These are phyloP conservation scores for Dascillus cervinus DNA, from an alignment of 2,888 invertebrate genomes.

Conservation along the genomic window DNA sequence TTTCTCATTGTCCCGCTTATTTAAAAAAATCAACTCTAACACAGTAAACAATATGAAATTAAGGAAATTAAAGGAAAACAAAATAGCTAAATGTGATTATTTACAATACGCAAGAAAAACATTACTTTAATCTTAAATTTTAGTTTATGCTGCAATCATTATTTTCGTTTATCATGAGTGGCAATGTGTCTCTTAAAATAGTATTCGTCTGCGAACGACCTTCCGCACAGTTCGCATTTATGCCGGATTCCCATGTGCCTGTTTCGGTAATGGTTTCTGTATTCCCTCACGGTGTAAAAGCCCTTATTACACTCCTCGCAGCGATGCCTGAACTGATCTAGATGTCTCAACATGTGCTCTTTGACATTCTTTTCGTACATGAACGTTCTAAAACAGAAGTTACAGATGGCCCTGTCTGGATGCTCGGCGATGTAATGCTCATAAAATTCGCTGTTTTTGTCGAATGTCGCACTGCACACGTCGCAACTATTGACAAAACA, in stretches of 20 bases:
- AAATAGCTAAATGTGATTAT: too few species aligned
- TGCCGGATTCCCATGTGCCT: slow-evolving; percentile 41
- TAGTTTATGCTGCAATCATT: too few species aligned
- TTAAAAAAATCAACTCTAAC: too few species aligned
- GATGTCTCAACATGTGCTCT: slow-evolving; percentile 39
- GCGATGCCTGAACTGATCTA: slow-evolving; percentile 39
- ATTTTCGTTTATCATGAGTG: slow-evolving; percentile 29
- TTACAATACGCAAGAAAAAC: too few species aligned
- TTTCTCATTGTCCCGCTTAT: too few species aligned
- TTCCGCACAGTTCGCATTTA: slow-evolving; percentile 36
- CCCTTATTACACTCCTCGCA: slow-evolving; percentile 42
- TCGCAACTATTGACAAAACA: slow-evolving; percentile 41
- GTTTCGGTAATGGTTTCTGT: slow-evolving; percentile 40
- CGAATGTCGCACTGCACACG: slow-evolving; percentile 34
- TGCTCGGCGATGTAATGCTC: slow-evolving; percentile 35
- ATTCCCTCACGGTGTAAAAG: slow-evolving; percentile 40
- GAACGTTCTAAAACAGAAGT: slow-evolving; percentile 40
- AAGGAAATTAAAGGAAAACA: slow-evolving; percentile 3
- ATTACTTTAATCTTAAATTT: too few species aligned
- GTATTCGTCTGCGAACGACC: slow-evolving; percentile 40
- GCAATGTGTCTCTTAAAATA: slow-evolving; percentile 39
- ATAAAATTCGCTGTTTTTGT: slow-evolving; percentile 36
- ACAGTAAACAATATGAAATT: too few species aligned
- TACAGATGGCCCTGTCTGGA: slow-evolving; percentile 38
- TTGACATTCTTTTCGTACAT: slow-evolving; percentile 43